These are phyloP conservation scores for Callopanchax toddi DNA, from an alignment of 2,113 vertebrate genomes.

Conservation along the genomic window DNA sequence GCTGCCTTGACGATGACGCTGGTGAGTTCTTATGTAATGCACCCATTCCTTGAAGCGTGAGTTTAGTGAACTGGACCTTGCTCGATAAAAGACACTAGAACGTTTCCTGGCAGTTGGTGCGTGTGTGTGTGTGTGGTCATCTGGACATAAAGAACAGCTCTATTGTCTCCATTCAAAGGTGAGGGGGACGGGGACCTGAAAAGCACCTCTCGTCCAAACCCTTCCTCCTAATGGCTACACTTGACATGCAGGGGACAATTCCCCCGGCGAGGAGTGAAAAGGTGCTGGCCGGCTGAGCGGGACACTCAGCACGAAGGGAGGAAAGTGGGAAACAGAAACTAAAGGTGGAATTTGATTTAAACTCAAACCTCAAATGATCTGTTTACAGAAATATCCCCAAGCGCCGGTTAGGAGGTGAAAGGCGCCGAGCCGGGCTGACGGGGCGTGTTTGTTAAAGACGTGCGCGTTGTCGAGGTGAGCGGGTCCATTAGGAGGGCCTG, in stretches of 20 bases:
- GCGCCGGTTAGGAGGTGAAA: conserved; percentile 23
- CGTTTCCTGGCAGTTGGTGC: conserved; percentile 47
- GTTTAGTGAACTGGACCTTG: conserved; percentile 12
- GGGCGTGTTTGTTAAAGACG: conserved; percentile 36
- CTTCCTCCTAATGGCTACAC: conserved; percentile 74
- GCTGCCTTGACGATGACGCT: conserved; percentile 7
- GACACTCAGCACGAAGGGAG: conserved; percentile 58
- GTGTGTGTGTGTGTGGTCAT: conserved; percentile 62
- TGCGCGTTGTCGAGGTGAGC: conserved; percentile 51
- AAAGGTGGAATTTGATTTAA: conserved; percentile 21
- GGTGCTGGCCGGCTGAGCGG: conserved; percentile 74
- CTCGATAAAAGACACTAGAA: conserved; percentile 40
- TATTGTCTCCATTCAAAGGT: conserved; percentile 78
- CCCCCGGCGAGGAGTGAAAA: conserved; percentile 71
- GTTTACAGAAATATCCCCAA: neutral
- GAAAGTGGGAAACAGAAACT: conserved; percentile 44
- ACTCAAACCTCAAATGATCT: neutral
- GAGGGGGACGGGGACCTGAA: conserved; percentile 72
- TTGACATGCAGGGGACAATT: conserved; percentile 79
- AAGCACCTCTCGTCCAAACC: conserved; percentile 77
- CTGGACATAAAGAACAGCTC: conserved; percentile 71
- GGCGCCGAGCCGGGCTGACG: conserved; percentile 2
- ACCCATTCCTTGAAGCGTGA: too few relatives aligned
- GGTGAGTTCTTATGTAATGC: neutral
- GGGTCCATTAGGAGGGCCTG: conserved; percentile 61